Evolutionary conservation across 2,888 invertebrate species (phyloP), one percentile per base, ranked within the genome.

Genomic region (Drosophila multiciliata): DNA sequence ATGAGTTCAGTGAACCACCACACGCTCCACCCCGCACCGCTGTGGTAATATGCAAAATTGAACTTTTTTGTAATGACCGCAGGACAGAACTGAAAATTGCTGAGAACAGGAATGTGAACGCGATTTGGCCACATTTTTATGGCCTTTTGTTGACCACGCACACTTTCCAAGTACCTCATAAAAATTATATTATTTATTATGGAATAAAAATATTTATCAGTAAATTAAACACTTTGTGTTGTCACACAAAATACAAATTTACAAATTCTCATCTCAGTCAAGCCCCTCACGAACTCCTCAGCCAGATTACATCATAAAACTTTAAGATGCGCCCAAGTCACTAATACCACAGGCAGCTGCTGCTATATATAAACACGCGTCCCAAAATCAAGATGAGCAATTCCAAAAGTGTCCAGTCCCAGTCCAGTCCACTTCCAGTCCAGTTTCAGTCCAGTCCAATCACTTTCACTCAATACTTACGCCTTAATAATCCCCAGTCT

Each of bases 181-280:
- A 90, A 85, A 88, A 83, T 71, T 74, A 75, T 74, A 78, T 89
- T 87, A 86, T 90, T 87, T 87, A 87, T 89, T 87, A 49, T 67
- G 75, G 52, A 68, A 89, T 87, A 87, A 89, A 87, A 89, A 87
- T 83, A 83, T 89, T 90, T 87, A 87, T 90, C 90, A 90, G 86
- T 87, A 87, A 90, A 90, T 87, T 90, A 87, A 90, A 81, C 73
- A 87, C 74, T 79, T 79, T 82, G 66, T 66, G 66, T 52, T 55
- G n/a, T 64, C 45, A 57, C 54, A 61, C 32, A 59, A 71, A 69
- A 75, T 57, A 59, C 29, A 29, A 29, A 69, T 78, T 66, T 60
- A 67, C 66, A 78, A 81, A 69, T 72, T 72, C 66, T 66, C 26
- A 66, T 66, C 78, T 53, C 67, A 53, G 23, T 23, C 45, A 23